Conservation (phyloP, 2,888 invertebrate genomes). For the Hybos culiciformis region DNA sequence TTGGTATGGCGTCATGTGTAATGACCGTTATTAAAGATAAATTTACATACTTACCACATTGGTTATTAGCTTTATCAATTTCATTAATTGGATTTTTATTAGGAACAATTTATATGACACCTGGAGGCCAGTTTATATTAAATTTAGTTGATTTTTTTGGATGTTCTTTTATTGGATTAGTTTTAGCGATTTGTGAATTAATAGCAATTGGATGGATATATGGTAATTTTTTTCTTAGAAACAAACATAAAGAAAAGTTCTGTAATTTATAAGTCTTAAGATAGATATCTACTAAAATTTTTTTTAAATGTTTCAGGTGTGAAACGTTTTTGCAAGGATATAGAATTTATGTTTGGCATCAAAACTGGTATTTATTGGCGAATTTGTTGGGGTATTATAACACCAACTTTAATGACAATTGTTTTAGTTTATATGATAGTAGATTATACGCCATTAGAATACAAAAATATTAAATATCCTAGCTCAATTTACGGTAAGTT, state of each 20-base stretch:
- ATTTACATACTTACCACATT: constrained; percentile 34
- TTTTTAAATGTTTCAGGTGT: constrained; percentile 34
- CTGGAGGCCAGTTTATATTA: constrained; percentile 58
- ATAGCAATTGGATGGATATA: constrained; percentile 62
- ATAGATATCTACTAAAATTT: neutral
- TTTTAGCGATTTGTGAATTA: constrained; percentile 51
- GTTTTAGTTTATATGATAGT: constrained; percentile 57
- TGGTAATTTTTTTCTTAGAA: constrained; percentile 22
- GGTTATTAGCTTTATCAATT: constrained; percentile 39
- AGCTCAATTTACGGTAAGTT: constrained; percentile 43
- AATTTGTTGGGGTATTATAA: constrained; percentile 61
- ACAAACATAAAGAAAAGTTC: neutral
- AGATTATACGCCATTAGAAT: constrained; percentile 45
- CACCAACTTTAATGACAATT: constrained; percentile 52
- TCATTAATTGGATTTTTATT: constrained; percentile 40
- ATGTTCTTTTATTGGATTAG: constrained; percentile 59
- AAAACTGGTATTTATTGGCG: constrained; percentile 60
- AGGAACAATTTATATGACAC: constrained; percentile 50
- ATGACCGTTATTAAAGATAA: constrained; percentile 38
- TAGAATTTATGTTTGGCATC: constrained; percentile 65
- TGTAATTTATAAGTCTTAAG: neutral
- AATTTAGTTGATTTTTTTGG: constrained; percentile 61
- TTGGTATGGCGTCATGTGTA: constrained; percentile 36
- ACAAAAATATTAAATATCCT: constrained; percentile 48
- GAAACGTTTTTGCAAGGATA: constrained; percentile 53